phyloP scores from a whole-genome alignment of 2,797 vertebrate genomes.

The Sebastes vulpes region DNA sequence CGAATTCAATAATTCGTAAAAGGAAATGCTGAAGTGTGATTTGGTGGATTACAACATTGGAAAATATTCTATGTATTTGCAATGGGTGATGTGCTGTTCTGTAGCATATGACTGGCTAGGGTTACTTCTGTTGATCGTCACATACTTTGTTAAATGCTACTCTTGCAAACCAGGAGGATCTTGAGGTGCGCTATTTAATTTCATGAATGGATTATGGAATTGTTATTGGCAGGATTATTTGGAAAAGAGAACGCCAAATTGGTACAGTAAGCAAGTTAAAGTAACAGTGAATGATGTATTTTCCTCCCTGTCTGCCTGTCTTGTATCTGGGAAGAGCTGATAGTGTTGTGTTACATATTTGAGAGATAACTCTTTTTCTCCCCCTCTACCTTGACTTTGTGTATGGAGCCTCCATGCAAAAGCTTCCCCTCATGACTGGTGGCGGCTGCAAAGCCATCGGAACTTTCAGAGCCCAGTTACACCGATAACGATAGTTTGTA shows the following conservation, averaged over 20 bases:
- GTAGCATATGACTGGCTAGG: background rate
- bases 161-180: too few relatives aligned
- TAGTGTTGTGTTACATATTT: background rate
- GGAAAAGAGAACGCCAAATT: too few relatives aligned
- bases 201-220: background rate
- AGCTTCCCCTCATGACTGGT: too few relatives aligned
- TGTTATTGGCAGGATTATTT: background rate
- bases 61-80: background rate
- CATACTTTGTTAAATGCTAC: too few relatives aligned
- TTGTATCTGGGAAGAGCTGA: background rate
- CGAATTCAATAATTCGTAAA: too few relatives aligned
- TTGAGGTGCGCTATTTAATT: background rate
- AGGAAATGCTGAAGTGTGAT: background rate
- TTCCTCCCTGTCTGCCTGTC: background rate
- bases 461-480: too few relatives aligned
- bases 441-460: too few relatives aligned
- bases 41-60: too few relatives aligned
- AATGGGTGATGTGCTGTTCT: background rate
- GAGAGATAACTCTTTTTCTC: background rate
- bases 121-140: background rate
- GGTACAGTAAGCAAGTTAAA: background rate
- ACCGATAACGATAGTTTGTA: too few relatives aligned
- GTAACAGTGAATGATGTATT: background rate
- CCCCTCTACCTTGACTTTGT: background rate
- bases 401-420: background rate